phyloP scores from a whole-genome alignment of 2,113 vertebrate genomes.

The Raja brachyura region DNA sequence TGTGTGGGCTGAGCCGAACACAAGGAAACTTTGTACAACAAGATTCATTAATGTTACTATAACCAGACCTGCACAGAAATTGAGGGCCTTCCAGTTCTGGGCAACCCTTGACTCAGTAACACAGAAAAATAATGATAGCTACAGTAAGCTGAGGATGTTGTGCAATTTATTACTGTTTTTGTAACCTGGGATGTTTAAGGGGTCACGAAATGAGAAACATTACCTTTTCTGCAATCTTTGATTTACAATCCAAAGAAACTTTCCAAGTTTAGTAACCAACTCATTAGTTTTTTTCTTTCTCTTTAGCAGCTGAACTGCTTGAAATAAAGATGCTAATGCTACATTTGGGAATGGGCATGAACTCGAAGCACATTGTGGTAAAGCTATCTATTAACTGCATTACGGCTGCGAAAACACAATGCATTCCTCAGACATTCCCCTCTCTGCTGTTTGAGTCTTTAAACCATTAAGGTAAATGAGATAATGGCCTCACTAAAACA shows the following conservation, averaged over 20 bases:
- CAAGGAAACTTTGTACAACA: slow-evolving; percentile 10
- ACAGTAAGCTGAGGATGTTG: slow-evolving; percentile 28
- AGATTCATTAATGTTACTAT: slow-evolving; percentile 35
- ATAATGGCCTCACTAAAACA: not conserved
- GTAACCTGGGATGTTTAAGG: slow-evolving; percentile 39
- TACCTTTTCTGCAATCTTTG: slow-evolving; percentile 28
- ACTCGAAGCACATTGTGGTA: slow-evolving; percentile 7
- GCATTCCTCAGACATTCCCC: not conserved
- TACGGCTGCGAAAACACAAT: not conserved
- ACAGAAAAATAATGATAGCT: slow-evolving; percentile 35
- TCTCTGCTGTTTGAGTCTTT: not conserved
- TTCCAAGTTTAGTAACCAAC: slow-evolving; percentile 21
- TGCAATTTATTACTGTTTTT: slow-evolving; percentile 35
- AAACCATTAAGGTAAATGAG: not conserved
- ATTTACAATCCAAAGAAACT: not conserved
- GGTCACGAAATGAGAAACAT: slow-evolving; percentile 31
- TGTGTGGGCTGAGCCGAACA: slow-evolving; percentile 27
- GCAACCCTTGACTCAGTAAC: slow-evolving; percentile 2
- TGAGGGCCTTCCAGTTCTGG: slow-evolving; percentile 22
- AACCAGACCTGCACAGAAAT: not conserved
- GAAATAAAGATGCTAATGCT: slow-evolving; percentile 19
- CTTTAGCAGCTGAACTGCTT: slow-evolving; percentile 4
- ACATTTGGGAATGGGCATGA: not conserved
- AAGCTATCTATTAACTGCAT: slow-evolving; percentile 13
- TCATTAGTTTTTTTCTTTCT: slow-evolving; percentile 16